These are phyloP conservation scores for Rhea pennata DNA, from an alignment of 2,113 vertebrate genomes.

Conservation along the genomic window DNA sequence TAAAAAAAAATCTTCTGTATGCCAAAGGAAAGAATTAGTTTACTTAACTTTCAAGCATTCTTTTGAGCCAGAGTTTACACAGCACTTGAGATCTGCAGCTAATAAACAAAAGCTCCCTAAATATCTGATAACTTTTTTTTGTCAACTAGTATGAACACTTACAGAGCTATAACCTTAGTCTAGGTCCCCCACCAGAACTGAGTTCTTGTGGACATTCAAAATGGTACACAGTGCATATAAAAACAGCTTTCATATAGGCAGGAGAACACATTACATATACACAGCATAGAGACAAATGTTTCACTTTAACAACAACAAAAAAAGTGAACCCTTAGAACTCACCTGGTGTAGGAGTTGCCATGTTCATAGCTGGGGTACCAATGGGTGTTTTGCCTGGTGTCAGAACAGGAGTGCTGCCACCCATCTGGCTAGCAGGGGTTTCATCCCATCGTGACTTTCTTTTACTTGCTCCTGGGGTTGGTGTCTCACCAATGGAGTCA, in stretches of 20 bases:
- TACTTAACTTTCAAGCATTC: not conserved
- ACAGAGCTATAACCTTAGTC: not conserved
- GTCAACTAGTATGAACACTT: not conserved
- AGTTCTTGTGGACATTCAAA: not conserved
- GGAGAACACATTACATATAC: not conserved
- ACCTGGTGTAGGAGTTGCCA: conserved; percentile 98
- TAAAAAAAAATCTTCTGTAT: not conserved
- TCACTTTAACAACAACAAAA: not conserved
- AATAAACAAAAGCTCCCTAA: not conserved
- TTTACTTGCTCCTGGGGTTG: conserved; percentile 96
- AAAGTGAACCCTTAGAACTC: not conserved
- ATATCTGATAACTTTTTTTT: not conserved
- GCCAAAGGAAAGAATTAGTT: not conserved
- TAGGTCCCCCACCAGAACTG: not conserved
- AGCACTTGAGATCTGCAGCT: not conserved
- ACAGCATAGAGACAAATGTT: not conserved
- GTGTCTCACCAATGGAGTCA: conserved; percentile 96
- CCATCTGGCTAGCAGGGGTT: conserved; percentile 97
- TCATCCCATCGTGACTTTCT: conserved; percentile 98
- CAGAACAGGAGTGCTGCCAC: conserved; percentile 93
- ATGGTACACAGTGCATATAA: not conserved
- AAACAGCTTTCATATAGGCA: not conserved
- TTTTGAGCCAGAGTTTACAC: not conserved
- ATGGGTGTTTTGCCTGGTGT: conserved; percentile 98
- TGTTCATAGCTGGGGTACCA: conserved; percentile 98